These are phyloP conservation scores for Pedetes capensis DNA, from an alignment of 2,113 vertebrate species.

Conservation along the genomic window DNA sequence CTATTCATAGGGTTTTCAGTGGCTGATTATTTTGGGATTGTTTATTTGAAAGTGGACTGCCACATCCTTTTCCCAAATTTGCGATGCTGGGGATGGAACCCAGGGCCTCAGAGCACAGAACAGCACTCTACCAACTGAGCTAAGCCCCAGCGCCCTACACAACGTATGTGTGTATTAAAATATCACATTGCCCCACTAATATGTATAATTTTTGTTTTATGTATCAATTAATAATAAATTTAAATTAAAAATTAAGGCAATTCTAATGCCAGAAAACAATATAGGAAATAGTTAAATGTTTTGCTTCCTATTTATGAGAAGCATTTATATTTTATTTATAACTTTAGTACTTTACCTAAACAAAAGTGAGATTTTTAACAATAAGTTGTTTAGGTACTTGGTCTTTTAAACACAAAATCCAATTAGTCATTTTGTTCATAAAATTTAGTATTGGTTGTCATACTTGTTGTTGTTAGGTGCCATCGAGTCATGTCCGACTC, in stretches of 20 bases:
- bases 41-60: too few relatives aligned
- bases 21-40: too few relatives aligned
- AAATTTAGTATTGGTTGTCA: slow-evolving; percentile 1
- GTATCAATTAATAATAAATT: background rate
- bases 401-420: background rate
- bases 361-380: background rate
- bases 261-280: background rate
- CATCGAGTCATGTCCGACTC: too few relatives aligned
- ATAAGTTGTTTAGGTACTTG: background rate
- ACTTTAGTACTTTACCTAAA: background rate
- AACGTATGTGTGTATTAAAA: too few relatives aligned
- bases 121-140: too few relatives aligned
- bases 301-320: background rate
- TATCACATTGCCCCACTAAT: background rate
- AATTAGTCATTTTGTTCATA: background rate
- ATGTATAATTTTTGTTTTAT: background rate
- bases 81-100: too few relatives aligned
- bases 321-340: slow-evolving; percentile 31
- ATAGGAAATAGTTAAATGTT: background rate
- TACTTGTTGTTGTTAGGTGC: too few relatives aligned
- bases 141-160: too few relatives aligned
- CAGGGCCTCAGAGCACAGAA: too few relatives aligned
- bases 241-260: background rate
- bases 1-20: too few relatives aligned
- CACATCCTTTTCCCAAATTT: too few relatives aligned